Base-by-base conservation (phyloP, 2,797 vertebrate genomes). In the Acrocephalus scirpaceus region DNA sequence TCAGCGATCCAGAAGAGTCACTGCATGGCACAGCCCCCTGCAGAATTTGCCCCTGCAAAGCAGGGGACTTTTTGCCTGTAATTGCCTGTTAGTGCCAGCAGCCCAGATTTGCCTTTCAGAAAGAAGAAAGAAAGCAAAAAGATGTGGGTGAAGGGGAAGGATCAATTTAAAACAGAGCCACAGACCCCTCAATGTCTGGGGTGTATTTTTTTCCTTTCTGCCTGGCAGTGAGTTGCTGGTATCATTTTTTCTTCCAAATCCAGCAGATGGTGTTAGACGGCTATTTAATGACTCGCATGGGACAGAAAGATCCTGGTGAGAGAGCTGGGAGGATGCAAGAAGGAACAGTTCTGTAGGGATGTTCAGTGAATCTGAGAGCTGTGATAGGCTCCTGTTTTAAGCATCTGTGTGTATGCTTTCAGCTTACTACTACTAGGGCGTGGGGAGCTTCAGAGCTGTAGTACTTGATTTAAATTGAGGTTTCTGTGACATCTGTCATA, bases 231-330 rank as follows among this genome's bases (percentile, higher is more conserved):
- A 81, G 20, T 51, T 80, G 38, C 65, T 10, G 5, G 21, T 66
- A 23, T 17, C 2, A 19, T 47, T 66, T 44, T 85, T 80, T 89
- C 67, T 66, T 72, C 38, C 38, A 50, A 81, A 77, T 44, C 92
- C 71, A 92, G 95, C 94, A 98, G 97, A 96, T 97, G 97, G 96
- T 90, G 89, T 91, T 93, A 91, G 83, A 87, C 38, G 50, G 93
- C 89, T 94, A 58, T 76, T 93, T 89, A 91, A 96, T 92, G 94
- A 86, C 62, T 97, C 22, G 12, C 87, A 84, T 34, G 65, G 71
- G 61, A 79, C 25, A 3, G 72, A 48, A 93, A 83, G 77, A 88
- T n/a, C 17, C 29, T 83, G 47, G 82, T 53, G 51, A 36, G 6
- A 44, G 61, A 79, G 21, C 48, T 38, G 77, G 88, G 92, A 53